These are phyloP conservation scores for Catostomus latipinnis DNA, from an alignment of 2,797 vertebrate genomes.

Conservation along the genomic window DNA sequence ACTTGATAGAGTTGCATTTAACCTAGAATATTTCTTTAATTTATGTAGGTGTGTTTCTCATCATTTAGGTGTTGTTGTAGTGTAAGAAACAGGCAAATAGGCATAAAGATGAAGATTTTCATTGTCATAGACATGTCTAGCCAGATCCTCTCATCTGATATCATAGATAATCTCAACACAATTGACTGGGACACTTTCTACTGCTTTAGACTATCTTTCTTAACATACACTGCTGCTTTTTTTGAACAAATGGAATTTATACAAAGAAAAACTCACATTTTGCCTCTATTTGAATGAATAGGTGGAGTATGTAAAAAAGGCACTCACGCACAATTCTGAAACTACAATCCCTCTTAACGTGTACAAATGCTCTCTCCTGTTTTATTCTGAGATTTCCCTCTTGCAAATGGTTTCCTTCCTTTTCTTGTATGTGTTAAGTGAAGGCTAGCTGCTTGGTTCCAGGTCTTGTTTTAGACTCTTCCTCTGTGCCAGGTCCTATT, in stretches of 20 bases:
- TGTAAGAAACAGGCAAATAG: not conserved
- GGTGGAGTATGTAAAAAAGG: constrained; percentile 8
- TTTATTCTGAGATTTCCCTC: constrained; percentile 49
- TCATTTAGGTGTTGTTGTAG: not conserved
- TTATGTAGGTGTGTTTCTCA: not conserved
- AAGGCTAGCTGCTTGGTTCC: constrained; percentile 43
- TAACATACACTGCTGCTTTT: not conserved
- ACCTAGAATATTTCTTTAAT: constrained; percentile 3
- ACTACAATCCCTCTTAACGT: not conserved
- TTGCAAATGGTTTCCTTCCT: constrained; percentile 53
- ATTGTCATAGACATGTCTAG: constrained; percentile 20
- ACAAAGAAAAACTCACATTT: constrained; percentile 5
- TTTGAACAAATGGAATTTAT: not conserved
- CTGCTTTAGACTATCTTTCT: not conserved
- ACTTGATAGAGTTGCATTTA: not conserved
- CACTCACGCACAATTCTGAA: not conserved
- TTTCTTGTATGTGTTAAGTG: constrained; percentile 34
- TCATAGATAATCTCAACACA: not conserved
- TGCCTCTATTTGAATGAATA: constrained; percentile 25
- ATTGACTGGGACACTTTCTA: not conserved
- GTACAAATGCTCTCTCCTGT: constrained; percentile 21
- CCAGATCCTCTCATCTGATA: not conserved
- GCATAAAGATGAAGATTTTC: not conserved
- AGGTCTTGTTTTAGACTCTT: constrained; percentile 40
- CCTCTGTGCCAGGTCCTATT: constrained; percentile 35